A percentile compares a stretch with the other conserved stretches of the same genome.
Evolutionary conservation across 2,797 vertebrate genomes (phyloP).

Genomic region (Graptemys geographica): DNA sequence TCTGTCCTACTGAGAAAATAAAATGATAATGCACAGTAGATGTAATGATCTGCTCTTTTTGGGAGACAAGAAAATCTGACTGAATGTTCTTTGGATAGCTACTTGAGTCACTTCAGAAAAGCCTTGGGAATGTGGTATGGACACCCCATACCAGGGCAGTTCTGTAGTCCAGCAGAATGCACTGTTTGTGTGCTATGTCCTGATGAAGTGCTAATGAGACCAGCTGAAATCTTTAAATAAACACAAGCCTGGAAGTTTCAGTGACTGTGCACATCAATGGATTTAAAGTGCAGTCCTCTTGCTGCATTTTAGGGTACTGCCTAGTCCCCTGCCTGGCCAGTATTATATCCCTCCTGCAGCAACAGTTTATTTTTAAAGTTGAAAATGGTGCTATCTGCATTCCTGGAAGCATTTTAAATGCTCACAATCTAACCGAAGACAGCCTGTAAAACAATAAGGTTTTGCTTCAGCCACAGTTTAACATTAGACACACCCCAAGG

Average conservation of each 20-base stretch:
- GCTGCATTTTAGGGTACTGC: background rate
- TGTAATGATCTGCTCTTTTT: background rate
- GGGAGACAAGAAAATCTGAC: background rate
- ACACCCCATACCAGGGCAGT: background rate
- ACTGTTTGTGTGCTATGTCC: background rate
- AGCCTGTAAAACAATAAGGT: background rate
- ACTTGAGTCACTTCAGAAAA: conserved; percentile 27
- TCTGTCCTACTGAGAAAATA: background rate
- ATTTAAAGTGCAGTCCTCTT: background rate
- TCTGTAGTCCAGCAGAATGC: background rate
- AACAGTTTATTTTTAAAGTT: background rate
- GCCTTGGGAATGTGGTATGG: background rate
- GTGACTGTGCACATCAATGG: background rate
- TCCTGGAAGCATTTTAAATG: background rate
- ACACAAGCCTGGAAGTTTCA: accelerated
- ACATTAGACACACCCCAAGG: background rate
- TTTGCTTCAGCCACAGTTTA: background rate
- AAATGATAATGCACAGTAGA: background rate
- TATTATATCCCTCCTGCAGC: accelerated
- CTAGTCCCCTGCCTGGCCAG: background rate
- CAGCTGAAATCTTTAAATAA: background rate
- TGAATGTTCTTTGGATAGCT: background rate
- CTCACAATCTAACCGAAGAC: background rate
- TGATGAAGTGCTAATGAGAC: background rate
- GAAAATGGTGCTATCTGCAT: background rate